Percentiles rank a stretch among this genome's conserved stretches.
Conservation (phyloP, 2,888 invertebrate species). For the Sisyra nigra region DNA sequence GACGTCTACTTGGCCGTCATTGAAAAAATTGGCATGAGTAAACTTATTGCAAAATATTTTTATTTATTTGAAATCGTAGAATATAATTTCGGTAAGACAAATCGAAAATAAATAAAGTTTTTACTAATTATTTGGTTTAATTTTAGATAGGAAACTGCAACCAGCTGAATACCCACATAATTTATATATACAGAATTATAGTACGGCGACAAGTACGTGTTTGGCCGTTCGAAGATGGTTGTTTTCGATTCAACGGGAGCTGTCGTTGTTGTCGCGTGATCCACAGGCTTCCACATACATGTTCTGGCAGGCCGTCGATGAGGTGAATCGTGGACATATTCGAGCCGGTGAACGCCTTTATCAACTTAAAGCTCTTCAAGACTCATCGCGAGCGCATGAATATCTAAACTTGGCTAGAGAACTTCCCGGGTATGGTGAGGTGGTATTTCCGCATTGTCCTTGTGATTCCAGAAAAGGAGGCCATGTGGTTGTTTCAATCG, state of each 20-base stretch:
- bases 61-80: constrained; percentile 95
- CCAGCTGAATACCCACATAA: constrained; percentile 93
- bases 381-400: constrained; percentile 70
- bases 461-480: constrained; percentile 84
- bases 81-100: constrained; percentile 79
- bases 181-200: constrained; percentile 97
- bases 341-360: constrained; percentile 82
- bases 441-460: constrained; percentile 87
- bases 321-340: constrained; percentile 86
- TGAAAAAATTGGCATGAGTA: constrained; percentile 66
- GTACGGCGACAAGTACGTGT: constrained; percentile 92
- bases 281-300: constrained; percentile 66
- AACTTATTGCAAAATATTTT: constrained; percentile 75
- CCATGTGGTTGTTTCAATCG: constrained; percentile 63
- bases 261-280: constrained; percentile 47
- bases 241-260: constrained; percentile 54
- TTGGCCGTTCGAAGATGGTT: constrained; percentile 79
- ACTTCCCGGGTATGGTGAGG: constrained; percentile 83
- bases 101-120: not conserved
- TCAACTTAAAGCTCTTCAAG: constrained; percentile 90
- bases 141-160: constrained; percentile 82
- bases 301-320: constrained; percentile 63
- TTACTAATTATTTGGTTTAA: too few relatives aligned
- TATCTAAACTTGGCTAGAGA: constrained; percentile 73
- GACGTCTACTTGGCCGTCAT: constrained; percentile 80